Conservation (phyloP, 2,113 vertebrate genomes). For the Dipodomys stephensi region DNA sequence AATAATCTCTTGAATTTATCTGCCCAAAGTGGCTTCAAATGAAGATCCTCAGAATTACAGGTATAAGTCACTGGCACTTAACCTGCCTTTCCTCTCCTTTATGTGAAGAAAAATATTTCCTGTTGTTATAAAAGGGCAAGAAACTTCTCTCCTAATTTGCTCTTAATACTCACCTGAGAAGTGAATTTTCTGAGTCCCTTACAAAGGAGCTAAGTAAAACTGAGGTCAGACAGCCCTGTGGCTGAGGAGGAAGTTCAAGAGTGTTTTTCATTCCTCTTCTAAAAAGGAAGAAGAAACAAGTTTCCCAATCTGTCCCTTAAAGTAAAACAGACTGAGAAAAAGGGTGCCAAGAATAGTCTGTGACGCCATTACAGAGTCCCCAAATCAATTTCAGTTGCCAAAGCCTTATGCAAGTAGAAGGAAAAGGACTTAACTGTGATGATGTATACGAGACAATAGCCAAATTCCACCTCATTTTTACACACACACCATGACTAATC, state of each 20-base stretch:
- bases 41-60: too few relatives aligned
- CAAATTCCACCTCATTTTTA: background rate
- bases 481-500: background rate
- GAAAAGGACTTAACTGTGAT: background rate
- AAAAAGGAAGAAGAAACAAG: slow-evolving; percentile 66
- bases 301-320: slow-evolving; percentile 65
- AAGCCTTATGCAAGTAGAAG: background rate
- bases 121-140: slow-evolving; percentile 59
- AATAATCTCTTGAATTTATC: too few relatives aligned
- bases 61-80: too few relatives aligned
- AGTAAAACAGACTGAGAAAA: slow-evolving; percentile 62
- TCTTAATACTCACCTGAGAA: slow-evolving; percentile 32
- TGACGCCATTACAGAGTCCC: slow-evolving; percentile 36
- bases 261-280: slow-evolving; percentile 65
- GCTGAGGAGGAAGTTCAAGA: slow-evolving; percentile 48
- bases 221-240: slow-evolving; percentile 16
- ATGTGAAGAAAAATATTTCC: slow-evolving; percentile 46
- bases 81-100: background rate
- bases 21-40: too few relatives aligned
- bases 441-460: background rate
- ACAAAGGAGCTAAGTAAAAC: slow-evolving; percentile 59
- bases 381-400: slow-evolving; percentile 38
- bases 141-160: background rate
- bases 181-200: slow-evolving; percentile 46
- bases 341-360: slow-evolving; percentile 55